Conservation (phyloP, 1,140 invertebrate species). For the Mesaphorura yosii region DNA sequence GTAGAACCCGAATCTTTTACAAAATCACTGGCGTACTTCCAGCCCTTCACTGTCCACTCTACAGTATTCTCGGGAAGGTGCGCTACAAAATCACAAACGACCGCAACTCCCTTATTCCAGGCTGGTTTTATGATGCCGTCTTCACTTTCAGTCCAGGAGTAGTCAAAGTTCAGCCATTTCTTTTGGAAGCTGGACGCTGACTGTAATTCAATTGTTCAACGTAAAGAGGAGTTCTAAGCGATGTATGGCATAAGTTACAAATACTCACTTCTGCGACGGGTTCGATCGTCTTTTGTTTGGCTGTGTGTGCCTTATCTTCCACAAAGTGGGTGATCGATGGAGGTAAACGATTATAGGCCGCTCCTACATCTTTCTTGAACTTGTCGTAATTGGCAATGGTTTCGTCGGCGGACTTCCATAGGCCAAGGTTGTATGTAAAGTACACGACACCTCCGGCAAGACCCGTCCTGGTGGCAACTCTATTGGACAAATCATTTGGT, state of each 20-base stretch:
- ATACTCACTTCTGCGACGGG: conserved; percentile 8
- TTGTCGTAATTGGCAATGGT: conserved; percentile 23
- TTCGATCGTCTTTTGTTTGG: neutral
- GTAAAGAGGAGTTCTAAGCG: neutral
- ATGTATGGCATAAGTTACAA: neutral
- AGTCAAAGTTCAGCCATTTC: conserved; percentile 25
- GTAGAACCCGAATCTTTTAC: neutral
- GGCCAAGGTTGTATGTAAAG: conserved; percentile 17
- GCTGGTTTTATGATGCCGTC: conserved; percentile 22
- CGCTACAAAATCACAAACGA: conserved; percentile 10
- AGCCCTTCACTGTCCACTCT: conserved; percentile 5
- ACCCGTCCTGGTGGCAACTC: conserved; percentile 13
- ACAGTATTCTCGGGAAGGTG: conserved; percentile 12
- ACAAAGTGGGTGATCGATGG: conserved; percentile 5
- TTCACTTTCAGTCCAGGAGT: neutral
- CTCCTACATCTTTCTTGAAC: conserved; percentile 10
- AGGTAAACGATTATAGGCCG: conserved; percentile 9
- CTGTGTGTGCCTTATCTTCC: neutral
- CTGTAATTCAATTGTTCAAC: conserved; percentile 13
- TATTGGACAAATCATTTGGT: too few species aligned
- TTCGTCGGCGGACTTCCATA: conserved; percentile 24
- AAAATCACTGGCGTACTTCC: conserved; percentile 11
- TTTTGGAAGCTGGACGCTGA: conserved; percentile 20
- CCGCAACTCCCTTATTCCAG: conserved; percentile 23
- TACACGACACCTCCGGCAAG: conserved; percentile 17